These are phyloP conservation scores for Canis aureus DNA, from an alignment of 2,113 vertebrate genomes.

Conservation along the genomic window DNA sequence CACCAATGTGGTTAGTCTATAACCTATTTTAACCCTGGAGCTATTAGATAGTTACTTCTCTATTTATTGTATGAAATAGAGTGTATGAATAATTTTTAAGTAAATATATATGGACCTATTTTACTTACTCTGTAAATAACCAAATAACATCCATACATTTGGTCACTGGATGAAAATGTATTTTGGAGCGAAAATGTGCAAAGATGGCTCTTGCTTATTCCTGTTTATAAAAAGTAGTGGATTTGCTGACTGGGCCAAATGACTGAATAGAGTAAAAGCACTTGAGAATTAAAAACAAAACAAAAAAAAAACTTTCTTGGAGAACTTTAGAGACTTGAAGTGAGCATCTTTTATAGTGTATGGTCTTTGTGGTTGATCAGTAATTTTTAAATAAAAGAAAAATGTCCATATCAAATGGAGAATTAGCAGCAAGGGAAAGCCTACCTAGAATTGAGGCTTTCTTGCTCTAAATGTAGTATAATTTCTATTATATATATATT, in stretches of 20 bases:
- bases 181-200: not conserved
- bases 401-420: not conserved
- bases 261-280: not conserved
- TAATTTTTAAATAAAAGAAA: conserved; percentile 14
- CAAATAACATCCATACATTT: not conserved
- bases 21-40: not conserved
- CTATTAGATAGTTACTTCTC: not conserved
- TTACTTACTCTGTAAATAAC: not conserved
- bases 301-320: not conserved
- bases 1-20: not conserved
- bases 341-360: not conserved
- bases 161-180: not conserved
- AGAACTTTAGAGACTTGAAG: not conserved
- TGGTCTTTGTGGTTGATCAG: not conserved
- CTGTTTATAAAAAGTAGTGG: not conserved
- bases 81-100: not conserved
- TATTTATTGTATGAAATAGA: not conserved
- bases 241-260: not conserved
- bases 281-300: not conserved
- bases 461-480: not conserved
- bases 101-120: not conserved
- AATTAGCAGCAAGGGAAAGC: not conserved
- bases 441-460: not conserved
- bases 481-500: not conserved
- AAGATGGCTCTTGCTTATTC: not conserved